phyloP scores from a whole-genome alignment of 2,888 invertebrate genomes.

The Eristalis intricaria region DNA sequence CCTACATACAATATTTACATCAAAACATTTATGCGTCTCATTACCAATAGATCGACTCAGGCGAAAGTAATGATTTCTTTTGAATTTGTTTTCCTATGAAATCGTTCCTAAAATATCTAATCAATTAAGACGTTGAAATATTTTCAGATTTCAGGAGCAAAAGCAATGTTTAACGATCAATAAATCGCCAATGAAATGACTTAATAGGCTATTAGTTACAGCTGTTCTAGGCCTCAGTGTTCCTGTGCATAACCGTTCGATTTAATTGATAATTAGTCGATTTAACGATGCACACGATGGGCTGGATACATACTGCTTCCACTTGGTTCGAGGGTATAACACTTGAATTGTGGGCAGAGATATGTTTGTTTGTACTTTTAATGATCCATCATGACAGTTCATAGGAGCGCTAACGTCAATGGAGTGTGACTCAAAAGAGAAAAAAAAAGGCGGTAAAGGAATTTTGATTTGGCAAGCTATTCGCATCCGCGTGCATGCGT shows the following conservation, averaged over 20 bases:
- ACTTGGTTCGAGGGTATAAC: not conserved
- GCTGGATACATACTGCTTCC: not conserved
- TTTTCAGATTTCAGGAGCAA: not conserved
- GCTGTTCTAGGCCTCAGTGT: conserved; percentile 11
- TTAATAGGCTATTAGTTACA: conserved; percentile 26
- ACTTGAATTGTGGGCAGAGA: not conserved
- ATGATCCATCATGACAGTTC: no score
- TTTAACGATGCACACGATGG: conserved; percentile 26
- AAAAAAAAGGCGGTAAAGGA: no score
- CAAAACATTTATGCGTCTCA: no score
- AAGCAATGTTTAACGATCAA: conserved; percentile 26
- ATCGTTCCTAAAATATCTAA: no score
- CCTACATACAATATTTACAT: no score
- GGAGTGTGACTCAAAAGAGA: no score
- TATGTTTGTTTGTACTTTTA: not conserved
- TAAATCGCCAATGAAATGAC: conserved; percentile 24
- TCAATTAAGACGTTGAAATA: not conserved
- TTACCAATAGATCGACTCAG: no score
- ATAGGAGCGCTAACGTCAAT: no score
- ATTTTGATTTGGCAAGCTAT: no score
- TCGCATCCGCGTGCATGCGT: no score
- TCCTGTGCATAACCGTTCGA: conserved; percentile 10
- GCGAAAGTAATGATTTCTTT: no score
- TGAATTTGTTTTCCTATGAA: no score
- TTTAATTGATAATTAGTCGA: conserved; percentile 30